Evolutionary conservation across 2,888 invertebrate species (phyloP).

Genomic region (Torymus tubicola): DNA sequence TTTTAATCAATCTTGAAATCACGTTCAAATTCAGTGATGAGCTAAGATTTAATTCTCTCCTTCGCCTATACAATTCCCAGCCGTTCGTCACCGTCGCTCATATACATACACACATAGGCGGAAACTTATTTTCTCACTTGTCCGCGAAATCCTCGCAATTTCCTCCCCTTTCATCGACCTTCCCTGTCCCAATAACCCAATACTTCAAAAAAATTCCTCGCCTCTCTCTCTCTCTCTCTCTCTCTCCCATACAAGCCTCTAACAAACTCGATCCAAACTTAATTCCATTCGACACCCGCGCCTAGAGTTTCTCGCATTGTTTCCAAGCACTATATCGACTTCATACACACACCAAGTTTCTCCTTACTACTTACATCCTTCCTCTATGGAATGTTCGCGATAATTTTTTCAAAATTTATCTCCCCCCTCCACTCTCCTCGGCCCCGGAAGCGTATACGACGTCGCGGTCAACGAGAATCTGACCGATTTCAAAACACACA

Average conservation of each 20-base stretch:
- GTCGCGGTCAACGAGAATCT: too few species aligned
- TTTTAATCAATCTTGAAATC: slow-evolving; percentile 3
- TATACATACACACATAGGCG: neutral
- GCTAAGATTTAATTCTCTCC: slow-evolving; percentile 39
- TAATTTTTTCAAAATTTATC: neutral
- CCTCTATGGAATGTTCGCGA: neutral
- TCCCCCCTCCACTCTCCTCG: too few species aligned
- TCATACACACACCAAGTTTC: slow-evolving; percentile 1
- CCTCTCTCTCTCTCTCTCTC: neutral
- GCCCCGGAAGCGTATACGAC: too few species aligned
- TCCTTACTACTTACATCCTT: too few species aligned
- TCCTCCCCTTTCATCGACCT: neutral
- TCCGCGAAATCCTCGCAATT: neutral
- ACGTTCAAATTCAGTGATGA: slow-evolving; percentile 43
- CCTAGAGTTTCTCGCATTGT: too few species aligned
- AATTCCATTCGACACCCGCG: slow-evolving; percentile 22
- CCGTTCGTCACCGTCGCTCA: neutral
- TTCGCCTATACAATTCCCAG: neutral
- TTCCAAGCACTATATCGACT: neutral
- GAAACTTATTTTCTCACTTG: neutral
- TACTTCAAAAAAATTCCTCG: too few species aligned
- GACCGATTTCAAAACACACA: too few species aligned
- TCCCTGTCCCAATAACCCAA: neutral
- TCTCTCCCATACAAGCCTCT: neutral
- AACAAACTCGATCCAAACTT: slow-evolving; percentile 29